Conservation (phyloP, 1,140 invertebrate genomes). For the Ceratosolen solmsi region DNA sequence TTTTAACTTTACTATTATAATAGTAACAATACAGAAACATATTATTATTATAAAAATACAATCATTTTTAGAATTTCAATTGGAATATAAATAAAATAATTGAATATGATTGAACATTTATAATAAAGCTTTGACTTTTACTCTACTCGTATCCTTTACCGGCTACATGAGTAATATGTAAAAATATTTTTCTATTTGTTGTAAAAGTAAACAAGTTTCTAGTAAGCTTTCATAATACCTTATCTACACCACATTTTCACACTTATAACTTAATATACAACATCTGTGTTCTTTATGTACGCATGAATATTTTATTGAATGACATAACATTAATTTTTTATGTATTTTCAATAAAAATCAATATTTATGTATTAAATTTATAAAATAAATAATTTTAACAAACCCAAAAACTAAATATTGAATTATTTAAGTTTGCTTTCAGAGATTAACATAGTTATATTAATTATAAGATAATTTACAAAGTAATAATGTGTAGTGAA, state of each 20-base stretch:
- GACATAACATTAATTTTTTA: not conserved
- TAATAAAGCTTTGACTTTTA: too few species aligned
- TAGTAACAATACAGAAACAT: too few species aligned
- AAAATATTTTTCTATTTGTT: not conserved
- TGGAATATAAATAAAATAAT: too few species aligned
- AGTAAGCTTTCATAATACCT: not conserved
- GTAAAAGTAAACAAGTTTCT: not conserved
- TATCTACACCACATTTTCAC: conserved; percentile 26
- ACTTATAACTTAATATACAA: not conserved
- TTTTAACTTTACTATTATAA: too few species aligned
- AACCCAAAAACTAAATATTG: not conserved
- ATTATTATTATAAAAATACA: too few species aligned
- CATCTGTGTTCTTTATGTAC: conserved; percentile 5
- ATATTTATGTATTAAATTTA: not conserved
- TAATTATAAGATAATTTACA: too few species aligned
- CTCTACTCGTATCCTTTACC: too few species aligned
- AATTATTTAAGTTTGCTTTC: not conserved
- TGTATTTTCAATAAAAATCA: not conserved
- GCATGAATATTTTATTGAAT: conserved; percentile 22
- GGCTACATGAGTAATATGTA: not conserved
- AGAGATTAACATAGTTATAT: not conserved
- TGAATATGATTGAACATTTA: too few species aligned
- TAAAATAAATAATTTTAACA: not conserved
- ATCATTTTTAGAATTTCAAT: too few species aligned
- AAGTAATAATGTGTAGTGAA: too few species aligned